Percentiles rank a stretch among this genome's conserved stretches.
phyloP scores from a whole-genome alignment of 2,888 invertebrate species.

The Acanthosepion esculentum region DNA sequence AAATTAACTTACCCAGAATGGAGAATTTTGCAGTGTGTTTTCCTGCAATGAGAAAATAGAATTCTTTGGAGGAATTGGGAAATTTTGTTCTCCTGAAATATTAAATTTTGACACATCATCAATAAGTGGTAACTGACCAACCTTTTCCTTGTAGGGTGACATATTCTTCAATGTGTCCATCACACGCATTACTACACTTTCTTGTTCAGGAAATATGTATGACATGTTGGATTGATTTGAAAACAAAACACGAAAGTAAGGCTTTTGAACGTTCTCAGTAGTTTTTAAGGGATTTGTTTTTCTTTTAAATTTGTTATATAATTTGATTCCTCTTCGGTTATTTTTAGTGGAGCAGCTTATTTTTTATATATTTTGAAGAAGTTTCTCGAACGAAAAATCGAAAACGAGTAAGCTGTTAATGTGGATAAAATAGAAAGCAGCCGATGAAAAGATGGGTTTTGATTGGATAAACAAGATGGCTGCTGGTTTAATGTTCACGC shows the following conservation, averaged over 20 bases:
- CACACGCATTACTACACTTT: neutral
- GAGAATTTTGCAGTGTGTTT: neutral
- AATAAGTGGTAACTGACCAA: neutral
- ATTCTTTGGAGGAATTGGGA: neutral
- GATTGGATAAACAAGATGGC: neutral
- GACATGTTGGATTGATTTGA: neutral
- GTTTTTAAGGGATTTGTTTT: neutral
- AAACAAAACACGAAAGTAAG: neutral
- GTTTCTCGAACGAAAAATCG: neutral
- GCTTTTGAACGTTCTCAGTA: neutral
- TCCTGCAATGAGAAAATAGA: conserved; percentile 33
- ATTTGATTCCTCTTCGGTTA: neutral
- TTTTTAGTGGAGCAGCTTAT: neutral
- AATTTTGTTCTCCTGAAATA: neutral
- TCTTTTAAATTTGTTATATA: neutral
- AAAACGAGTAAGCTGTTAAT: neutral
- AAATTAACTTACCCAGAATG: conserved; percentile 23
- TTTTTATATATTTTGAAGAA: neutral
- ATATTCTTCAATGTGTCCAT: neutral
- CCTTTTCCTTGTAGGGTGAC: neutral
- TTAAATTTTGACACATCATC: neutral
- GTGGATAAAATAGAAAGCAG: neutral
- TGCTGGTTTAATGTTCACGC: neutral
- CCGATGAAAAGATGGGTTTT: neutral
- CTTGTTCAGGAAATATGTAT: neutral